Base-by-base conservation (phyloP, 2,888 invertebrate genomes). In the Punctoribates punctum region DNA sequence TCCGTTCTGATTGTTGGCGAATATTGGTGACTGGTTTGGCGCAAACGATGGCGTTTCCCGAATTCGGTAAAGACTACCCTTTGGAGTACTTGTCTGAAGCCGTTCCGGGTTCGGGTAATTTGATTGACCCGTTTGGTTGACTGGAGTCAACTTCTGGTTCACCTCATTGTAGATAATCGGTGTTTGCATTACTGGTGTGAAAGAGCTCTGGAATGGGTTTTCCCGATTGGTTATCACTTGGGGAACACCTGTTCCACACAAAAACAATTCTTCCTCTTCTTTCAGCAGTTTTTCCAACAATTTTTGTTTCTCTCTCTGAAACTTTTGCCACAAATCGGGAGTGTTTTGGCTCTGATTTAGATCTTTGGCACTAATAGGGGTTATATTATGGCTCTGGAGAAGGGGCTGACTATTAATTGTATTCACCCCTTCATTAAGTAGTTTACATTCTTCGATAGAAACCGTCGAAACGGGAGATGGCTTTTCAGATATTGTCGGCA, bases 301-400 rank as follows among this genome's bases (percentile, higher is more conserved):
- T 60, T 77, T 73, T 74, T 77, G 74, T 25, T 74, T 77, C 54
- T 79, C 76, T 34, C 76, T 78, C 20, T 80, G 79, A 51, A 80
- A 80, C 25, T 80, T 79, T 42, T 77, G 79, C 80, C 80, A 80
- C n/a, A 80, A 70, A 73, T 80, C 80, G 17, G 78, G 77, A n/a
- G 77, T 67, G 9, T 67, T 73, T 73, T 73, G 34, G 17, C 54
- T 73, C n/a, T 51, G 38, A 60, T 73, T 73, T 3, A 60, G 9
- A 6, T 73, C 54, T 73, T 73, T 57, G 73, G 57, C 57, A 60
- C 73, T n/a, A 29, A 27, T 38, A 13, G 38, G n/a, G 15, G 29
- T 27, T 8, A 73, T 57, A 29, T 27, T 27, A 54, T 46, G 73
- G 27, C 23, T 73, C 9, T 34, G 34, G 23, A 9, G n/a, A 4